Base-by-base conservation (phyloP, 1,140 invertebrate species). In the Aradophagus sp. region DNA sequence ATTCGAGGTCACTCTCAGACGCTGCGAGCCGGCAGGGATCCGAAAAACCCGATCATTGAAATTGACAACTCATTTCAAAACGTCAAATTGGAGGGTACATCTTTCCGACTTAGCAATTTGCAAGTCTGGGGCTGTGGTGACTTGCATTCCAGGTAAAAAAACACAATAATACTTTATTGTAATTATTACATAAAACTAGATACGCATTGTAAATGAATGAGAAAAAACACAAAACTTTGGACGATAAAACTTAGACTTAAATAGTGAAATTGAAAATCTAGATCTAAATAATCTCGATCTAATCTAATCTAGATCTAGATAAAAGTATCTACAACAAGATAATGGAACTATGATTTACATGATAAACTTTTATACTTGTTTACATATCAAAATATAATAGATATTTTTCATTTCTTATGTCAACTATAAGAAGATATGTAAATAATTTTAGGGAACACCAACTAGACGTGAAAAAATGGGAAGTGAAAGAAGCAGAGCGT, bases 41-140 rank as follows among this genome's bases (percentile, higher is more conserved):
- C 92, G 0, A 89, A 91, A 36, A 90, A 90, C 62, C 91, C 93
- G 0, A 87, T 91, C 10, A 87, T 97, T 17, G 85, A 89, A 38
- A 88, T 97, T 17, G 84, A 86, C 39, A 80, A 80, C 41, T 74
- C 74, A 10, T 86, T 86, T 44, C 71, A 79, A 10, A 78, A 78
- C 1, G 80, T 86, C 1, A 80, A 70, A 41, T 77, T 86, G 12
- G 77, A 76, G 15, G 84, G 87, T 38, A 88, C 89, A 20, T 87
- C 88, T 5, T 89, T 88, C 79, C 77, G 79, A 5, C 78, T 91
- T 15, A 73, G 86, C 10, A 88, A 79, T 26, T 56, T 91, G 14
- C 88, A 95, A 88, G 95, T 95, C 6, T 95, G 93, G 93, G 93
- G 93, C 12, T 95, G 93, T 78, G 93, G 93, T n/a, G 91, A 93